Evolutionary conservation across 2,888 invertebrate species (phyloP).

Genomic region (Chironomus tentans): DNA sequence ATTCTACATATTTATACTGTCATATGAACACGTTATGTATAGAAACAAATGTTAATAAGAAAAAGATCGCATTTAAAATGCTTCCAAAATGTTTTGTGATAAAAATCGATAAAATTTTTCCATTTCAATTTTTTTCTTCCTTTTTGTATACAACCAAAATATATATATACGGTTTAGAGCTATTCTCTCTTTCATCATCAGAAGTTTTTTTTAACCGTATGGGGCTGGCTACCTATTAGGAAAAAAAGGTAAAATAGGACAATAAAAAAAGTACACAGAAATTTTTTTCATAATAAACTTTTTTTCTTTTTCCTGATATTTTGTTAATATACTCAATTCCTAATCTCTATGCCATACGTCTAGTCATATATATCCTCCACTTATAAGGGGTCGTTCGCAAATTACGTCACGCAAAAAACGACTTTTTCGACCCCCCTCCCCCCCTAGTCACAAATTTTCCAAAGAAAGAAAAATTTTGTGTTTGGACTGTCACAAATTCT

Average conservation of each 20-base stretch:
- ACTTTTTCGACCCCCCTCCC: no score
- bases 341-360: no score
- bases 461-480: no score
- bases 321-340: no score
- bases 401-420: no score
- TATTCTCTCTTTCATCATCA: no score
- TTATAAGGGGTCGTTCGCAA: no score
- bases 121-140: not conserved
- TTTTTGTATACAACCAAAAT: not conserved
- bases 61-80: not conserved
- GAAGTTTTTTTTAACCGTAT: not conserved
- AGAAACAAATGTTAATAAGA: not conserved
- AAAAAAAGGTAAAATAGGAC: not conserved
- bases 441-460: no score
- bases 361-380: no score
- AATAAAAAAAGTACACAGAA: not conserved
- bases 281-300: not conserved
- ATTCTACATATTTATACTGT: no score
- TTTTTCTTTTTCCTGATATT: no score
- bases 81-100: not conserved
- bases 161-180: not conserved
- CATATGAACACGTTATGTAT: not conserved
- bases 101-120: not conserved
- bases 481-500: no score
- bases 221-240: not conserved